These are phyloP conservation scores for Galerucella pusilla DNA, from an alignment of 2,888 invertebrate genomes.

Conservation along the genomic window DNA sequence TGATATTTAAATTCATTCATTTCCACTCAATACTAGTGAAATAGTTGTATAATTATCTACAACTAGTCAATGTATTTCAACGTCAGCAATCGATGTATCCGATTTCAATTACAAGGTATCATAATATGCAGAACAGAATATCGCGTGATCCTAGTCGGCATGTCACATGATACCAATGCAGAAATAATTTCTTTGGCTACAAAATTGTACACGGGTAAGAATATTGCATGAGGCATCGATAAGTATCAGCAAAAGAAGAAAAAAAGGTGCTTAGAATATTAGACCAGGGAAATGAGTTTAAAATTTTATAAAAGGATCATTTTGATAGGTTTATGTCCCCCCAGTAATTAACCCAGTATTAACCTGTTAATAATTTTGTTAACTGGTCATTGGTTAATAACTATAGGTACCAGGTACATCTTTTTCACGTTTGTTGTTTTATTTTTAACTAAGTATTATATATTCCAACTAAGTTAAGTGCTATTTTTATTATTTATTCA, in stretches of 20 bases:
- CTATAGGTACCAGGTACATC: too few relatives aligned
- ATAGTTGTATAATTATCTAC: background rate
- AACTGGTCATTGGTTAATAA: too few relatives aligned
- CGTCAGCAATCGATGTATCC: constrained; percentile 10
- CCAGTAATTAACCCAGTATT: too few relatives aligned
- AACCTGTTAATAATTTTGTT: too few relatives aligned
- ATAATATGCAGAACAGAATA: constrained; percentile 10
- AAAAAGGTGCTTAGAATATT: background rate
- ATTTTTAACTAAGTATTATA: too few relatives aligned
- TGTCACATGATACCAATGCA: constrained; percentile 3
- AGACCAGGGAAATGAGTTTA: background rate
- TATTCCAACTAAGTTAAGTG: too few relatives aligned
- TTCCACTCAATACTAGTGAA: background rate
- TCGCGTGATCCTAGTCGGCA: constrained; percentile 11
- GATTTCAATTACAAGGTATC: constrained; percentile 14
- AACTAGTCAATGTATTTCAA: constrained; percentile 1
- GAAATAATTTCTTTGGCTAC: constrained; percentile 9
- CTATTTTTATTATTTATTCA: too few relatives aligned
- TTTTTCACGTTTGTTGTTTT: too few relatives aligned
- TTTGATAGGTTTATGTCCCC: too few relatives aligned
- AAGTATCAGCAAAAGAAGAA: constrained; percentile 1
- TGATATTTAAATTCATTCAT: too few relatives aligned
- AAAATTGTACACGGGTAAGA: constrained; percentile 3
- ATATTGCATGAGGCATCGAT: constrained; percentile 8
- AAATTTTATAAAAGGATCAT: too few relatives aligned